Conservation (phyloP, 2,113 vertebrate species). For the Corydoras maculifer region DNA sequence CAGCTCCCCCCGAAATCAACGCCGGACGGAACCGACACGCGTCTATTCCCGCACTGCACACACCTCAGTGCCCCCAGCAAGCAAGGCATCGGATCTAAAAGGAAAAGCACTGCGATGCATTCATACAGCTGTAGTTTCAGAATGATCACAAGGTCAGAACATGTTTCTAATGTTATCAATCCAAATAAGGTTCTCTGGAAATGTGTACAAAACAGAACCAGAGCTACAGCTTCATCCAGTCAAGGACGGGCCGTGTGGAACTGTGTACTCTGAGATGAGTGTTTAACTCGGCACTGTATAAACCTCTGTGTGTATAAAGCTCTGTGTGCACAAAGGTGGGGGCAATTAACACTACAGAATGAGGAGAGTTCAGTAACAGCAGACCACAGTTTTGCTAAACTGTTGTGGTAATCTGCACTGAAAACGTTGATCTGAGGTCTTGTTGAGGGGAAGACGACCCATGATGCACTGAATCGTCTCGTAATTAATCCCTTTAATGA, state of each 20-base stretch:
- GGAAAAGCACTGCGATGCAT: neutral
- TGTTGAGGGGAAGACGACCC: neutral
- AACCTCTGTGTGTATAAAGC: neutral
- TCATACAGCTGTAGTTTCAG: neutral
- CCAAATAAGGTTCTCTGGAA: constrained; percentile 15
- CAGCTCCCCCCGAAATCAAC: neutral
- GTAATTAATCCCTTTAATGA: too few relatives aligned
- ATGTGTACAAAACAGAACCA: constrained; percentile 24
- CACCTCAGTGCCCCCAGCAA: too few relatives aligned
- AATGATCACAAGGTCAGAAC: constrained; percentile 1
- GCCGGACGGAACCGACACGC: neutral
- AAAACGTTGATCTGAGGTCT: too few relatives aligned
- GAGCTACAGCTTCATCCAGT: neutral
- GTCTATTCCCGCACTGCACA: neutral
- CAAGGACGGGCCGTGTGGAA: constrained; percentile 5
- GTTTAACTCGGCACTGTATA: neutral
- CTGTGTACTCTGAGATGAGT: neutral
- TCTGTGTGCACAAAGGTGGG: neutral
- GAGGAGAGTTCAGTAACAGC: neutral
- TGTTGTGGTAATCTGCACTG: too few relatives aligned
- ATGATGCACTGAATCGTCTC: too few relatives aligned
- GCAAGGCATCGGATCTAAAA: neutral
- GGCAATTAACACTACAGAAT: constrained; percentile 1
- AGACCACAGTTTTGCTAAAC: neutral
- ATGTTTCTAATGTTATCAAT: constrained; percentile 9